These are phyloP conservation scores for Candoia aspera DNA, from an alignment of 2,113 vertebrate species.

Conservation along the genomic window DNA sequence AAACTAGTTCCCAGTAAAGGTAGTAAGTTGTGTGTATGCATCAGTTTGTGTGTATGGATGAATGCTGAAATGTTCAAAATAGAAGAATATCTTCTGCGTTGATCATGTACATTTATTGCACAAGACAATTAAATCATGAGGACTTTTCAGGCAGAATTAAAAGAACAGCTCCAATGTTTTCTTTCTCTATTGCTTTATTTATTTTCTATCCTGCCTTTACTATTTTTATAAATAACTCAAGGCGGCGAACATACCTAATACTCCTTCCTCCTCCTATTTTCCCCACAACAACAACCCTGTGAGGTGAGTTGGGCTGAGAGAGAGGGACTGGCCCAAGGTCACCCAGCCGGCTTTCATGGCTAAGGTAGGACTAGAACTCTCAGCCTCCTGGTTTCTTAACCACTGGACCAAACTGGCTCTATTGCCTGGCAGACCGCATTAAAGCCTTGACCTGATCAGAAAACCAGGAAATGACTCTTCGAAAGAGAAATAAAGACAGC, in stretches of 20 bases:
- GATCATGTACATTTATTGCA: not conserved
- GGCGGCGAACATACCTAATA: too few species aligned
- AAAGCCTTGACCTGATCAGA: not conserved
- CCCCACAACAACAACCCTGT: too few species aligned
- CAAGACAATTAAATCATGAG: not conserved
- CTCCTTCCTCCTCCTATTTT: too few species aligned
- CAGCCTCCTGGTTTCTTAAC: too few species aligned
- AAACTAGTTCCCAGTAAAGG: not conserved
- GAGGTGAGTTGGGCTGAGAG: too few species aligned
- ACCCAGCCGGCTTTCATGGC: too few species aligned
- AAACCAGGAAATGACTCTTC: conserved; percentile 32
- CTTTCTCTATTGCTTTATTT: not conserved
- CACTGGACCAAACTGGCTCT: too few species aligned
- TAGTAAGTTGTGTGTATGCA: not conserved
- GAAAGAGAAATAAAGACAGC: not conserved
- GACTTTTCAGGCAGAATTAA: not conserved
- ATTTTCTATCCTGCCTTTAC: too few species aligned
- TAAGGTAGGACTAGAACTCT: too few species aligned
- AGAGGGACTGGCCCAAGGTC: too few species aligned
- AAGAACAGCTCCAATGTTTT: not conserved
- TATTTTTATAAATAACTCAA: too few species aligned
- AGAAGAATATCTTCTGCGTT: not conserved
- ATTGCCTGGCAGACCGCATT: not conserved
- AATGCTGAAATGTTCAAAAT: not conserved
- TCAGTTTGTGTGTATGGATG: not conserved